Evolutionary conservation across 2,797 vertebrate species (phyloP).

Genomic region (Sebastes nivosus): DNA sequence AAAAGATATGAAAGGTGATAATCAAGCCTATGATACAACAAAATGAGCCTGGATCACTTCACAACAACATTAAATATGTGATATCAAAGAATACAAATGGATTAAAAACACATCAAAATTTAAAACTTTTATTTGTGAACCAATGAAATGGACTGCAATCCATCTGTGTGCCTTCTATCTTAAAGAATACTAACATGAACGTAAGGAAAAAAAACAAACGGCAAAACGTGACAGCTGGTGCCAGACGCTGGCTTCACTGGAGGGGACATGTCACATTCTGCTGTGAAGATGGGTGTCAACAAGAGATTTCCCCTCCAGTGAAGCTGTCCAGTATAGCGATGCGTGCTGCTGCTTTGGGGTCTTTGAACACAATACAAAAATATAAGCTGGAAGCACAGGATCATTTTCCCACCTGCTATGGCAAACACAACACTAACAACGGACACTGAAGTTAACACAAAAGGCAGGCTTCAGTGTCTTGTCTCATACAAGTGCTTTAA

Average conservation of each 20-base stretch:
- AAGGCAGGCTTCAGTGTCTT: constrained; percentile 54
- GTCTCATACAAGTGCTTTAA: constrained; percentile 47
- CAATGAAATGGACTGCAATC: constrained; percentile 65
- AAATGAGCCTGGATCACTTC: too few species aligned
- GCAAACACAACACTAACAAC: constrained; percentile 70
- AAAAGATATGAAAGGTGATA: too few species aligned
- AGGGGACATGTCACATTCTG: constrained; percentile 27
- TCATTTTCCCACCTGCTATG: constrained; percentile 70
- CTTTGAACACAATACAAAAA: constrained; percentile 54
- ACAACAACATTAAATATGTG: too few species aligned
- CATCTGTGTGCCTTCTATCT: constrained; percentile 72
- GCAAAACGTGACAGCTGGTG: constrained; percentile 81
- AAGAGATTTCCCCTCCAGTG: constrained; percentile 26
- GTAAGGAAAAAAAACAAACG: constrained; percentile 24
- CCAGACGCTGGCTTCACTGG: constrained; percentile 48
- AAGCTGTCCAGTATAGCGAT: not conserved
- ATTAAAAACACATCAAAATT: constrained; percentile 33
- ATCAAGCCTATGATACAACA: too few species aligned
- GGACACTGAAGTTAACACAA: constrained; percentile 59
- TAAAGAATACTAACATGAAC: constrained; percentile 68
- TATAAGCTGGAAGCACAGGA: constrained; percentile 62
- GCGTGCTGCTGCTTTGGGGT: constrained; percentile 15
- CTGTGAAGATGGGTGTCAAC: constrained; percentile 25
- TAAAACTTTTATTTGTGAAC: constrained; percentile 74
- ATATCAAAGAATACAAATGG: not conserved